Conservation (phyloP, 2,797 vertebrate genomes). For the Sebastes cheni region DNA sequence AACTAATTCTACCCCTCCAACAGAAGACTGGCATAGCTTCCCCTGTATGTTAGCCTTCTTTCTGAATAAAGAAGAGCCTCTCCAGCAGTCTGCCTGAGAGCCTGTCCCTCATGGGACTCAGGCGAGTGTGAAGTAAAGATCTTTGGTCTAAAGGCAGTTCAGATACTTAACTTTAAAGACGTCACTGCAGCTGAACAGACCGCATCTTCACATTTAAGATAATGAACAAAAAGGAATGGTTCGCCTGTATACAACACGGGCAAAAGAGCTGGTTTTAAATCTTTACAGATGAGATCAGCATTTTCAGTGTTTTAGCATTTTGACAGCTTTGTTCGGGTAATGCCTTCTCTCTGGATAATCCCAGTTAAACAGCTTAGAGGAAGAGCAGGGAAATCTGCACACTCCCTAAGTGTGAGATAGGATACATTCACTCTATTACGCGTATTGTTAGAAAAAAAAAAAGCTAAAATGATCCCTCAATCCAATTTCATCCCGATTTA, state of each 20-base stretch:
- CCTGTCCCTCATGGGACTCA: slow-evolving; percentile 6
- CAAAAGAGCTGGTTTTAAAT: neutral
- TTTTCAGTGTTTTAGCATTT: slow-evolving; percentile 51
- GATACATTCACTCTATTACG: slow-evolving; percentile 11
- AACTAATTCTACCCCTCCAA: slow-evolving; percentile 29
- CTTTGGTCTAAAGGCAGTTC: neutral
- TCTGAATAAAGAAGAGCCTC: slow-evolving; percentile 37
- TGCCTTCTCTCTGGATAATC: slow-evolving; percentile 64
- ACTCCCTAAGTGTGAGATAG: slow-evolving; percentile 32
- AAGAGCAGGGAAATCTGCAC: slow-evolving; percentile 40
- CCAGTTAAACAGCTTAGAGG: slow-evolving; percentile 63
- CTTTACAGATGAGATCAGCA: slow-evolving; percentile 6
- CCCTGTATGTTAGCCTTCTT: slow-evolving; percentile 39
- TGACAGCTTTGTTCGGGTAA: slow-evolving; percentile 60
- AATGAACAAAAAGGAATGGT: neutral
- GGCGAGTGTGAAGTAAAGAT: slow-evolving; percentile 20
- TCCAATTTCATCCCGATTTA: slow-evolving; percentile 27
- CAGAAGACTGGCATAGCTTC: slow-evolving; percentile 32
- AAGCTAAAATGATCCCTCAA: slow-evolving; percentile 16
- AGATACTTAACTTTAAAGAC: neutral
- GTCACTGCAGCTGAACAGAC: slow-evolving; percentile 1
- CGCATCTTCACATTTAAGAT: neutral
- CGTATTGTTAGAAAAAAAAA: slow-evolving; percentile 20
- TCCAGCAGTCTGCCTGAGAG: slow-evolving; percentile 16
- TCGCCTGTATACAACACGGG: neutral